phyloP scores from a whole-genome alignment of 2,113 vertebrate species.

The Phylloscopus trochiloides region DNA sequence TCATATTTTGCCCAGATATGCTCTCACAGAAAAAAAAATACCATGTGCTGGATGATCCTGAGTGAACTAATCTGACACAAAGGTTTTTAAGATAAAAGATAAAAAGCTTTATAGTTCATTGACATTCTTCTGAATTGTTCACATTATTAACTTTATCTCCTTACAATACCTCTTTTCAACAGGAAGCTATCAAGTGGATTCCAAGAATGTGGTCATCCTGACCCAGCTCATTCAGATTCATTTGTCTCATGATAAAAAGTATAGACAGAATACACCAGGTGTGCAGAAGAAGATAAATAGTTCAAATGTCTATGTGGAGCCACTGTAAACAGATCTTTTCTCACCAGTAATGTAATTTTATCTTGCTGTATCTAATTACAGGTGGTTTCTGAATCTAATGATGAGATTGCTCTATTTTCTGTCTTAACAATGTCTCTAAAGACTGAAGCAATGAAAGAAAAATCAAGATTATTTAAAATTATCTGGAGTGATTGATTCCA shows the following conservation, averaged over 20 bases:
- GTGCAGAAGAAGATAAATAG: constrained; percentile 21
- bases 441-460: background rate
- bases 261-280: background rate
- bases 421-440: background rate
- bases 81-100: background rate
- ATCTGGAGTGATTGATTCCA: background rate
- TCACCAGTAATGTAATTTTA: constrained; percentile 53
- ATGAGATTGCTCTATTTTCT: constrained; percentile 14
- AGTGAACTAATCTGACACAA: background rate
- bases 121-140: background rate
- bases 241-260: background rate
- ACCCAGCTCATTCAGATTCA: background rate
- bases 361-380: constrained; percentile 40
- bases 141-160: background rate
- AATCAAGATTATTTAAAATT: background rate
- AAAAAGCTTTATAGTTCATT: background rate
- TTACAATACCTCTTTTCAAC: constrained; percentile 37
- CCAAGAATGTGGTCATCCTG: background rate
- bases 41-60: background rate
- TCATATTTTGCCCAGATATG: background rate
- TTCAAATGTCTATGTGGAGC: constrained; percentile 15
- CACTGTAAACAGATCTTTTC: constrained; percentile 39
- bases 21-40: background rate
- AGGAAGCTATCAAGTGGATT: constrained; percentile 23
- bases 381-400: constrained; percentile 11